Conservation (phyloP, 2,888 invertebrate genomes). For the Eupithecia dodoneata region DNA sequence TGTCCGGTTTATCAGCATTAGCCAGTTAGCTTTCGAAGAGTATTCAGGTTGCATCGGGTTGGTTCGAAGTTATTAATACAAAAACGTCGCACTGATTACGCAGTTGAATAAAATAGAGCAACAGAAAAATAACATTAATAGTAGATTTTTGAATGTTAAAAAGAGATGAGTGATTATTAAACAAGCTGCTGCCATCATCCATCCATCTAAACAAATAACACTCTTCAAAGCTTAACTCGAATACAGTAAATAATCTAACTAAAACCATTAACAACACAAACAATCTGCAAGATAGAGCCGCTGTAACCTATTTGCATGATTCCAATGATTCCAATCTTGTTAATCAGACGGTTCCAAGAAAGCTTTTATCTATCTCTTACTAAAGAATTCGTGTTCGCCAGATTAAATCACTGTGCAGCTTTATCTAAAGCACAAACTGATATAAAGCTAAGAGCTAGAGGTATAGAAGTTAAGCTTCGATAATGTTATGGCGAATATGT, state of each 20-base stretch:
- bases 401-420: conserved; percentile 36
- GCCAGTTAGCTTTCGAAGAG: neutral
- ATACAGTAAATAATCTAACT: conserved; percentile 4
- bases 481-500: neutral
- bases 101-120: too few species aligned
- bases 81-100: neutral
- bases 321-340: conserved; percentile 33
- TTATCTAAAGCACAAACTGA: conserved; percentile 22
- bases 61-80: neutral
- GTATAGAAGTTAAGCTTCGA: conserved; percentile 14
- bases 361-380: conserved; percentile 43
- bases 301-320: conserved; percentile 26
- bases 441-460: neutral
- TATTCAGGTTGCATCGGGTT: neutral
- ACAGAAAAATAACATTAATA: neutral
- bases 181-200: neutral
- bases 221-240: neutral
- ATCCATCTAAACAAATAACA: neutral
- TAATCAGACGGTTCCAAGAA: conserved; percentile 39
- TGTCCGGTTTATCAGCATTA: neutral
- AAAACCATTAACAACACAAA: conserved; percentile 17
- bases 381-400: conserved; percentile 36
- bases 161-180: neutral
- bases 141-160: neutral
- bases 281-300: conserved; percentile 15